Evolutionary conservation across 2,797 vertebrate genomes (phyloP), one percentile per base, ranked within the genome.

Genomic region (Monodelphis domestica): DNA sequence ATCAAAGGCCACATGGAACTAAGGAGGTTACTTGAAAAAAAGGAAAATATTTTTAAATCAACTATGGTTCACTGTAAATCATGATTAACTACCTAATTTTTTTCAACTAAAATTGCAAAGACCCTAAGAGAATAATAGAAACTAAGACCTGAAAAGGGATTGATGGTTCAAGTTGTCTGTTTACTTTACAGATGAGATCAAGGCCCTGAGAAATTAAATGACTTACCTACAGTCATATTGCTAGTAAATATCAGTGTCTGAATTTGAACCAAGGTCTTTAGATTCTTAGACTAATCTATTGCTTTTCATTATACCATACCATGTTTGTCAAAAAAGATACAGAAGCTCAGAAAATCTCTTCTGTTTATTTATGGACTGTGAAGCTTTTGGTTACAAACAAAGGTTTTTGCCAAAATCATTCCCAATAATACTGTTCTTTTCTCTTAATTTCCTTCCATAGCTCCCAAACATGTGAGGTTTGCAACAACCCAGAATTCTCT

Each of bases 311-410:
- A 38, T 14, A 53, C 12, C 26, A 52, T 52, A 91, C 63, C 2
- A 53, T 9, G 38, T 84, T 50, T 52, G 55, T 53, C 53, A 95
- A 53, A 94, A 91, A 51, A 7, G 4, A 50, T 54, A 50, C 26
- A 90, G 52, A 9, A 87, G 52, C 10, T 92, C 10, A 11, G 56
- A 7, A 87, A 28, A 11, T 4, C 53, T 59, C 91, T 63, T 87
- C 15, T 52, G 9, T 93, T 90, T 92, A 28, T 89, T 93, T 90
- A 7, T 29, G 0, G 38, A 87, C 84, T 0, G 1, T 84, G 9
- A 92, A 28, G 12, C 50, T 89, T 95, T 96, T 29, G 89, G 28
- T 89, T 70, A 29, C 6, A 92, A 87, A 92, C 87, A 52, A 57
- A 54, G 0, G 2, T 55, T 24, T n/a, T n/a, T 89, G 28, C 24